Conservation (phyloP, 1,140 invertebrate species). For the Sycophaga agraensis region DNA sequence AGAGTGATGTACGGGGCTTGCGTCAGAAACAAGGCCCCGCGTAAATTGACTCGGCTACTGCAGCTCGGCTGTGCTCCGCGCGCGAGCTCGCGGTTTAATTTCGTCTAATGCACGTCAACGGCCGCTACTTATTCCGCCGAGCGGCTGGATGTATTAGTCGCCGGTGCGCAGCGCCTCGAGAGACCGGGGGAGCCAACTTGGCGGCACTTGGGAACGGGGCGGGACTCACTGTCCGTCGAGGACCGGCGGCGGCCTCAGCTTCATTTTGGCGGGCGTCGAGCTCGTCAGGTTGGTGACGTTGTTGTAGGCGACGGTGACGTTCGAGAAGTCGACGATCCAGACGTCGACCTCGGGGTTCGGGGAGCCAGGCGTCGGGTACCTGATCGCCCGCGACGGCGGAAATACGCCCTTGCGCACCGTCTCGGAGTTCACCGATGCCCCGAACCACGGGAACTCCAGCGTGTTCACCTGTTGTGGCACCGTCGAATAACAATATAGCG, state of each 20-base stretch:
- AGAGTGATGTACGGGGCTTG: too few species aligned
- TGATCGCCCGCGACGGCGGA: conserved; percentile 73
- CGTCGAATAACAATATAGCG: too few species aligned
- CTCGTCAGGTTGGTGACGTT: conserved; percentile 33
- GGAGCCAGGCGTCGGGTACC: conserved; percentile 83
- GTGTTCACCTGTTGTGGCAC: conserved; percentile 44
- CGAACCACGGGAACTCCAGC: conserved; percentile 73
- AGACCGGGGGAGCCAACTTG: too few species aligned
- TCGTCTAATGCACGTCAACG: too few species aligned
- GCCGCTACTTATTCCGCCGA: too few species aligned
- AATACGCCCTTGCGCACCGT: conserved; percentile 58
- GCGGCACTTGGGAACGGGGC: too few species aligned
- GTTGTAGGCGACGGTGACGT: conserved; percentile 52
- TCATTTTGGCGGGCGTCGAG: conserved; percentile 56
- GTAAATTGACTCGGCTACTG: too few species aligned
- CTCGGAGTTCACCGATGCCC: conserved; percentile 37
- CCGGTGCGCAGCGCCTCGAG: too few species aligned
- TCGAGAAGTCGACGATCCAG: conserved; percentile 77
- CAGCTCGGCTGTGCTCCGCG: too few species aligned
- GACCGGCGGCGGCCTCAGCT: conserved; percentile 69
- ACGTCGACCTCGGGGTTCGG: conserved; percentile 79
- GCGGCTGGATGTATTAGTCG: too few species aligned
- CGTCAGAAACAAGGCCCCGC: too few species aligned
- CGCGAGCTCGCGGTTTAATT: too few species aligned
- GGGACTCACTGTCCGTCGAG: conserved; percentile 71